Evolutionary conservation across 2,113 vertebrate genomes (phyloP).

Genomic region (Shinisaurus crocodilurus): DNA sequence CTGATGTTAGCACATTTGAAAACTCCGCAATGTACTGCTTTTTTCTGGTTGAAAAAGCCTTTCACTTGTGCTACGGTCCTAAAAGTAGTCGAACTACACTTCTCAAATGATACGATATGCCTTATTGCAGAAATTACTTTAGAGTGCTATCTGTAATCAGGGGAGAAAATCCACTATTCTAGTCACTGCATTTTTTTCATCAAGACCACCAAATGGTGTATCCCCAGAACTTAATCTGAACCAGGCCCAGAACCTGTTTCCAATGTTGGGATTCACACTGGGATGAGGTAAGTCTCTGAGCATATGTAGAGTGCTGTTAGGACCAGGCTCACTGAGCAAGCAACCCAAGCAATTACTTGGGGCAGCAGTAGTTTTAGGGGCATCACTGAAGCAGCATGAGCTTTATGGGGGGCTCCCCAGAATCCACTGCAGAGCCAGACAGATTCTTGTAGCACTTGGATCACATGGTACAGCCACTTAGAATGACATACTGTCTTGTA

Average conservation of each 20-base stretch:
- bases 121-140: not conserved
- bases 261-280: not conserved
- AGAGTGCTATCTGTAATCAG: not conserved
- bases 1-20: not conserved
- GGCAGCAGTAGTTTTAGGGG: not conserved
- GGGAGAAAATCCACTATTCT: not conserved
- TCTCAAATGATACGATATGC: not conserved
- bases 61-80: not conserved
- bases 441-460: not conserved
- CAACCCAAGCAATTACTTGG: not conserved
- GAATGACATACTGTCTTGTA: not conserved
- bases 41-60: not conserved
- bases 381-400: not conserved
- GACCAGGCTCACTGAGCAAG: not conserved
- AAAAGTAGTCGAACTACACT: not conserved
- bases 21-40: not conserved
- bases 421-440: not conserved
- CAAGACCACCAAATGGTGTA: slow-evolving; percentile 14
- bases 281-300: not conserved
- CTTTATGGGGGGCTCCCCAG: not conserved
- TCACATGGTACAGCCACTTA: not conserved
- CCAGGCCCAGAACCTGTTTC: not conserved
- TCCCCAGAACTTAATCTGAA: not conserved
- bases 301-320: not conserved
- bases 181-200: not conserved